Percentiles rank a stretch among this genome's conserved stretches.
Evolutionary conservation across 2,797 vertebrate genomes (phyloP).

Genomic region (Characodon lateralis): DNA sequence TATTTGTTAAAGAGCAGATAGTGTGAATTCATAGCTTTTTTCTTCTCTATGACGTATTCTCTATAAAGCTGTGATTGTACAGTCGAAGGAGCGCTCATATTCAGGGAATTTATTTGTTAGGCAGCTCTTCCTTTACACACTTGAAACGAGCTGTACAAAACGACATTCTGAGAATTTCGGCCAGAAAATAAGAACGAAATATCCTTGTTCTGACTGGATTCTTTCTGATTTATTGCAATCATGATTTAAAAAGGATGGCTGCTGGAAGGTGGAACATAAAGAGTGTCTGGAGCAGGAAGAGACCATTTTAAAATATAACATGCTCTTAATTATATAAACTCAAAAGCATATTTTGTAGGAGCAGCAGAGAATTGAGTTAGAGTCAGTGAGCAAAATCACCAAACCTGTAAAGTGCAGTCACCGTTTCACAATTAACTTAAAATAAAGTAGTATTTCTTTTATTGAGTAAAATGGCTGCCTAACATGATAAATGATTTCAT

Average conservation of each 20-base stretch:
- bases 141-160: background rate
- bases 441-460: constrained; percentile 25
- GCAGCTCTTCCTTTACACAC: constrained; percentile 23
- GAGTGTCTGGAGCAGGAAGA: constrained; percentile 33
- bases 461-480: constrained; percentile 21
- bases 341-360: constrained; percentile 25
- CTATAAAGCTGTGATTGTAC: constrained; percentile 40
- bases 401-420: constrained; percentile 19
- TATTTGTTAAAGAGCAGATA: constrained; percentile 68
- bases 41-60: constrained; percentile 30
- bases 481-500: constrained; percentile 23
- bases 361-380: constrained; percentile 34
- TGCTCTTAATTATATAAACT: constrained; percentile 36
- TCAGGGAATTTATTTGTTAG: constrained; percentile 53
- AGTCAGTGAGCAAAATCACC: constrained; percentile 16
- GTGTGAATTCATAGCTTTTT: constrained; percentile 39
- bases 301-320: constrained; percentile 27
- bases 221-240: constrained; percentile 17
- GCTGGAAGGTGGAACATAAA: constrained; percentile 43
- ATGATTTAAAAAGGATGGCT: constrained; percentile 37
- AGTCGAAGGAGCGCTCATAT: constrained; percentile 51
- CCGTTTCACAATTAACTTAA: constrained; percentile 35
- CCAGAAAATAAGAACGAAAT: constrained; percentile 24
- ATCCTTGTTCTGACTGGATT: constrained; percentile 19
- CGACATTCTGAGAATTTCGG: background rate